Base-by-base conservation (phyloP, 2,797 vertebrate species). In the Enteromius afrohamiltoni region DNA sequence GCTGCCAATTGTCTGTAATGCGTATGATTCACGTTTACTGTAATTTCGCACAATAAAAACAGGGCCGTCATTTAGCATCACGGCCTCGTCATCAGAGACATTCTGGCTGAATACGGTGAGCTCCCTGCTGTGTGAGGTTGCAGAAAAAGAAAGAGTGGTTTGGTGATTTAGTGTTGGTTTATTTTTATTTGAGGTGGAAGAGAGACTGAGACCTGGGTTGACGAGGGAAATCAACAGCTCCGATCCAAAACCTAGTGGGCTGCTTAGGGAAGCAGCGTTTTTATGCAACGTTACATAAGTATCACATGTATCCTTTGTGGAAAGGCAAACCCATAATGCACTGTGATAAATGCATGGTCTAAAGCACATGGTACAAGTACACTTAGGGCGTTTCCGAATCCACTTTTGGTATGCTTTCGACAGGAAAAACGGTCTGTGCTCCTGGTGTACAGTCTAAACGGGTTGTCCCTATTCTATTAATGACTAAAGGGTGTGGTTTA, bases 1-100 rank as follows among this genome's bases (percentile, higher is more conserved):
- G n/a, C 0, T 86, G 49, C 37, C 23, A 42, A 42, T 75, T 75
- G 47, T 80, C 40, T 34, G 13, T 69, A 70, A 79, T 81, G 67
- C 26, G 49, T 68, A 49, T 91, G 91, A 94, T 92, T 93, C 92
- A 93, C 87, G 49, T n/a, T 0, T 26, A 1, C 11, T 82, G 85
- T 91, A 91, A 93, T 94, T 88, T 53, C 65, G 86, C 86, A 79
- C 88, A 92, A 92, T 92, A 87, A 89, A 84, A 87, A 91, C 89
- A 89, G 87, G 92, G 89, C 90, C 79, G 87, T 75, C 78, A 88
- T 93, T 92, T 90, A 90, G 90, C 92, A 83, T 91, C 92, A 91
- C 88, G 86, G 84, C 90, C 89, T 82, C 77, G 23, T 92, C 91
- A 90, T 92, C 91, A 85, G 34, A 90, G 65, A 75, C 53, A 19